Evolutionary conservation across 2,797 vertebrate genomes (phyloP), one percentile per base, ranked within the genome.

Genomic region (Enteromius paludinosus): DNA sequence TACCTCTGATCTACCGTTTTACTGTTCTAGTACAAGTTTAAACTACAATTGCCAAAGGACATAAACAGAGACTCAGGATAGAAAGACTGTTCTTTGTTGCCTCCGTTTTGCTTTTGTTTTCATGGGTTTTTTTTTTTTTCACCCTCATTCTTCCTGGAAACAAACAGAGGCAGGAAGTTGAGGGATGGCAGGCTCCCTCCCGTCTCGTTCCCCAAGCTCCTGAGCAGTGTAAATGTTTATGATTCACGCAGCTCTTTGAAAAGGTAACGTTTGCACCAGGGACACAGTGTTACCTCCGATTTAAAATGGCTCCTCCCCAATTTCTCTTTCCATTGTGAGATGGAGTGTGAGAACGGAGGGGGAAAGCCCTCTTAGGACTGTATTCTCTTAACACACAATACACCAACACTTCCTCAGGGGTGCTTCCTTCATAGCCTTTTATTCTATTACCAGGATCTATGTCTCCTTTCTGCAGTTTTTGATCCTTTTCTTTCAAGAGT

Each of bases 41-140:
- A 91, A 90, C 91, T 85, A 85, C 90, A 92, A 91, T 92, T 93
- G 93, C 92, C 92, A 93, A 92, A 94, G 92, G 93, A 93, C 88
- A 89, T 82, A 89, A 89, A 87, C 83, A 90, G 77, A 69, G 71
- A 81, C 78, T 17, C 74, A 76, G 79, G 88, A 89, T 84, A 87
- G 64, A 89, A 79, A 82, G 79, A 84, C 76, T 85, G 87, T 83
- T 81, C 82, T 87, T 89, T 82, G 56, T 83, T 87, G 83, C 86
- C 69, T 41, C 71, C 87, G 85, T 87, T 78, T 66, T 81, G 64
- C 72, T 83, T 69, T 91, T 89, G 89, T 90, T 92, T 90, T 92
- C 84, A 81, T 89, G 83, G 88, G 82, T 11, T 43, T 35, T 35
- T 5, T 86, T 89, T 87, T 89, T 54, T 14, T 15, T 30, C 15